Conservation (phyloP, 1,140 invertebrate species). For the Drosophila triauraria region DNA sequence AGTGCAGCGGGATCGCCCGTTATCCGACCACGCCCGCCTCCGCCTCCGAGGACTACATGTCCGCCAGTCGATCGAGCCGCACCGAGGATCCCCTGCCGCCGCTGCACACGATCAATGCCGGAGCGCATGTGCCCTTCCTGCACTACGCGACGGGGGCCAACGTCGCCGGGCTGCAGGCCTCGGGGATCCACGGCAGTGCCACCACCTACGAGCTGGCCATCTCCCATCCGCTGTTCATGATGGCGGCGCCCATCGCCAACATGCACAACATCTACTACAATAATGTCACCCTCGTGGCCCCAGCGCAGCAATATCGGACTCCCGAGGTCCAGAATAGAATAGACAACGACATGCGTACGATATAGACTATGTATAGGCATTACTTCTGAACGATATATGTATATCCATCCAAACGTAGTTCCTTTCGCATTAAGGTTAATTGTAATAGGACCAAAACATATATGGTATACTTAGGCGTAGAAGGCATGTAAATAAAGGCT, state of each 20-base stretch:
- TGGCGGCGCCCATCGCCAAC: conserved; percentile 69
- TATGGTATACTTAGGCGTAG: conserved; percentile 46
- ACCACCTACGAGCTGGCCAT: conserved; percentile 70
- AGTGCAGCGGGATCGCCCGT: conserved; percentile 48
- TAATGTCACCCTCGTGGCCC: conserved; percentile 65
- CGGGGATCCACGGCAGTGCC: conserved; percentile 42
- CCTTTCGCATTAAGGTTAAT: conserved; percentile 71
- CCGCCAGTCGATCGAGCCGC: conserved; percentile 39
- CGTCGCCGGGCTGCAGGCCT: conserved; percentile 58
- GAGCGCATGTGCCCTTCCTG: conserved; percentile 69
- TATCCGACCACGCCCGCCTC: conserved; percentile 44
- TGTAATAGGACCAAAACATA: conserved; percentile 49
- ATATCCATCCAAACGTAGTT: conserved; percentile 69
- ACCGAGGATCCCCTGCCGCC: conserved; percentile 68
- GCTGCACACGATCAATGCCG: conserved; percentile 72
- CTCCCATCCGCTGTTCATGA: conserved; percentile 74
- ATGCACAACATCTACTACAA: conserved; percentile 69
- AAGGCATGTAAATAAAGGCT: conserved; percentile 48
- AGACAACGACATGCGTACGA: conserved; percentile 75
- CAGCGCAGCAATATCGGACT: conserved; percentile 63
- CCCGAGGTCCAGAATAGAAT: conserved; percentile 74
- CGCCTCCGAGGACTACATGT: conserved; percentile 50
- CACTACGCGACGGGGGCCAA: conserved; percentile 69
- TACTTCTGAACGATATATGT: conserved; percentile 39
- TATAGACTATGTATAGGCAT: conserved; percentile 51